Evolutionary conservation across 2,113 vertebrate genomes (phyloP).

Genomic region (Pao palembangensis): DNA sequence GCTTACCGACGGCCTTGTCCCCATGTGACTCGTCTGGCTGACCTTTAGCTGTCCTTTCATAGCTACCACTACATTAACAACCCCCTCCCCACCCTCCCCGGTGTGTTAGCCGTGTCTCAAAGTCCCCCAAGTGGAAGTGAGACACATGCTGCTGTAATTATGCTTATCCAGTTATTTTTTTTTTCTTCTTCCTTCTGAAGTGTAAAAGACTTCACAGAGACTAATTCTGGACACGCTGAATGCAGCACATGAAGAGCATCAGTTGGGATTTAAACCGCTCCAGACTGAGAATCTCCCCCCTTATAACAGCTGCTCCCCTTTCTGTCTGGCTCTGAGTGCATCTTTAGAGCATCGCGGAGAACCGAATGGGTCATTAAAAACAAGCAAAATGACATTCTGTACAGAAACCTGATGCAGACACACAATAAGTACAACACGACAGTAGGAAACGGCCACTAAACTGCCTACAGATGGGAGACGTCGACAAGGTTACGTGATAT

Average conservation of each 20-base stretch:
- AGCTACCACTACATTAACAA: slow-evolving; percentile 35
- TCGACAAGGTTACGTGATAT: slow-evolving; percentile 54
- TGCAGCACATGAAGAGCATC: slow-evolving; percentile 44
- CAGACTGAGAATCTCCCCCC: slow-evolving; percentile 35
- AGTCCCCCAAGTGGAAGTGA: slow-evolving; percentile 21
- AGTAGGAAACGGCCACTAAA: slow-evolving; percentile 43
- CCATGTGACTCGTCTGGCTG: slow-evolving; percentile 20
- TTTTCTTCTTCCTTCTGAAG: slow-evolving; percentile 12
- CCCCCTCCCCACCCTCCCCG: background rate
- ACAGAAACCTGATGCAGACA: slow-evolving; percentile 55
- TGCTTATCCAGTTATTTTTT: slow-evolving; percentile 9
- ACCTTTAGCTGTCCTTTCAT: slow-evolving; percentile 46
- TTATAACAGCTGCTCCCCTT: slow-evolving; percentile 7
- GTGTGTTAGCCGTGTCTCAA: slow-evolving; percentile 11
- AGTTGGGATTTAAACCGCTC: slow-evolving; percentile 20
- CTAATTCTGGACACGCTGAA: slow-evolving; percentile 31
- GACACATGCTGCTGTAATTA: slow-evolving; percentile 18
- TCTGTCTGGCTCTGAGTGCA: slow-evolving; percentile 56
- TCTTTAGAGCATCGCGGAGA: slow-evolving; percentile 48
- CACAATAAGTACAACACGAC: slow-evolving; percentile 42
- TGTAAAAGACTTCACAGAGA: slow-evolving; percentile 25
- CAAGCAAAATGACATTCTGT: slow-evolving; percentile 28
- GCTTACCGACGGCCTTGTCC: slow-evolving; percentile 6
- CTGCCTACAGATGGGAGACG: slow-evolving; percentile 36
- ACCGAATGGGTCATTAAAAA: slow-evolving; percentile 8